Evolutionary conservation across 2,797 vertebrate genomes (phyloP), one percentile per base, ranked within the genome.

Genomic region (Cuniculus paca): DNA sequence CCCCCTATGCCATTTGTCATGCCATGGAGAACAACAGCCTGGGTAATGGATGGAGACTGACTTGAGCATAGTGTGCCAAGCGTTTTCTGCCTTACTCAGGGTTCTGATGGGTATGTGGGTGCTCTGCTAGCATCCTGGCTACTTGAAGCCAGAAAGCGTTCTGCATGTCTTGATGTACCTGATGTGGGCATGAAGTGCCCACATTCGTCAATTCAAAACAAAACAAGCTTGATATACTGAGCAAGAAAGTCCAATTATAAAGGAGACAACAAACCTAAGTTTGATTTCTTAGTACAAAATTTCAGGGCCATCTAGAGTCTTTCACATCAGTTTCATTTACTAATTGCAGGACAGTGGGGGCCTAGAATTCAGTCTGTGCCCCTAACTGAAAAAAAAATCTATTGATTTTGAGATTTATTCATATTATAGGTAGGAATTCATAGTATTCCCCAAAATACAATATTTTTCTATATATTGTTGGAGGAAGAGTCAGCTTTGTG

Each of bases 291-390:
- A 61, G 54, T 65, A 28, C n/a, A 42, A 42, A 50, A 36, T 90
- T 79, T 93, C 28, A 17, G 5, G 36, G 61, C 6, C 77, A 82
- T n/a, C 5, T 45, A 19, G 1, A 72, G 48, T 31, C 52, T 31
- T 86, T 95, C 36, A 63, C 85, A 83, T 36, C 7, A 90, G 68
- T 93, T 95, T 94, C 20, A 39, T 79, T 94, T 79, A 50, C 80
- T 77, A 88, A 72, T 56, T 77, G 61, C 0, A 34, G 36, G 80
- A 58, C 1, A 36, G 17, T 22, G 22, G n/a, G 4, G 20, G 11
- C 34, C 63, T 68, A 31, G 60, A 68, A 68, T 82, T 92, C 39
- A n/a, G 13, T 79, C 24, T 50, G 60, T 84, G 7, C 74, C 61
- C 12, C 24, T 63, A 12, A 58, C 9, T 74, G 19, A 31, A 90